These are phyloP conservation scores for Phallusia fumigata DNA, from an alignment of 23 tunicate genomes.

Conservation along the genomic window DNA sequence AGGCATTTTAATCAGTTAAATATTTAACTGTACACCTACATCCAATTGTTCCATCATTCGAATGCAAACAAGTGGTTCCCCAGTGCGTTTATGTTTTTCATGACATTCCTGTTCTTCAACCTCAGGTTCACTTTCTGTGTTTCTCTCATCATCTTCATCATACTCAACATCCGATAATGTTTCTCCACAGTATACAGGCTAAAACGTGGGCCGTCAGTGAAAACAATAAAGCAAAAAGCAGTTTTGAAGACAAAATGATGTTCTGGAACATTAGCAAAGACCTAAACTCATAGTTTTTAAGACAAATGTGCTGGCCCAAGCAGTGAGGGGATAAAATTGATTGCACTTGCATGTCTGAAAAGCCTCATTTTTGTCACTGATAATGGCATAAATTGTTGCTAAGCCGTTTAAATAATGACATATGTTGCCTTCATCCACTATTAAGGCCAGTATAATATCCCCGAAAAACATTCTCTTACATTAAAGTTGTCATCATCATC, in stretches of 20 bases:
- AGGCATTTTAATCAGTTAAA: too few relatives aligned
- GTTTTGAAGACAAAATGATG: too few relatives aligned
- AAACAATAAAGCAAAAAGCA: background rate
- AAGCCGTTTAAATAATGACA: too few relatives aligned
- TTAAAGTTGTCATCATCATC: constrained; percentile 77
- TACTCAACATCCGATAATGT: constrained; percentile 77
- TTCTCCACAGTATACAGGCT: constrained; percentile 76
- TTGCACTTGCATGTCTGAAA: too few relatives aligned
- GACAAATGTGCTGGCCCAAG: too few relatives aligned
- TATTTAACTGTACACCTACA: background rate
- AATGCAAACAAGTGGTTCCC: constrained; percentile 64
- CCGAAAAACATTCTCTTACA: too few relatives aligned
- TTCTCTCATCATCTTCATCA: constrained; percentile 46
- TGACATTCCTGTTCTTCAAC: constrained; percentile 33
- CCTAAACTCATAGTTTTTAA: too few relatives aligned
- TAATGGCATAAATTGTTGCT: too few relatives aligned
- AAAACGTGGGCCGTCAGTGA: background rate
- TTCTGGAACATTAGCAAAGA: background rate
- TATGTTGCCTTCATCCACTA: too few relatives aligned
- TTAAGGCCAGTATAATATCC: too few relatives aligned
- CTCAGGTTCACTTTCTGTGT: constrained; percentile 80
- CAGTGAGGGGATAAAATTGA: too few relatives aligned
- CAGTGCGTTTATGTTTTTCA: constrained; percentile 59
- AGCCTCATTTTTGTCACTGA: too few relatives aligned
- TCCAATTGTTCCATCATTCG: constrained; percentile 48